Percentiles rank a stretch among this genome's conserved stretches.
Evolutionary conservation across 2,113 vertebrate genomes (phyloP).

Genomic region (Microtus richardsoni): DNA sequence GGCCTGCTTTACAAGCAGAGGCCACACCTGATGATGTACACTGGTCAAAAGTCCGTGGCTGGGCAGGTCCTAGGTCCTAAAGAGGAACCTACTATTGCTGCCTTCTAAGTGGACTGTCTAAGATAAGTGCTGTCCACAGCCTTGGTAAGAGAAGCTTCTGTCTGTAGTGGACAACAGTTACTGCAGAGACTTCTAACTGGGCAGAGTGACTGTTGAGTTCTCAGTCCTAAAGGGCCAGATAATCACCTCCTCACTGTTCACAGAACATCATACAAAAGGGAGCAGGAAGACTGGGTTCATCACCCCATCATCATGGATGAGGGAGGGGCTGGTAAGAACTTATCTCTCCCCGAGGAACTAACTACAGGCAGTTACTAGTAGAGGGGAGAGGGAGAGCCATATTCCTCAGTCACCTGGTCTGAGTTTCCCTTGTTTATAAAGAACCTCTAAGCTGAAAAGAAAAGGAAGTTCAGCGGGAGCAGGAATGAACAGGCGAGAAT

Average conservation of each 20-base stretch:
- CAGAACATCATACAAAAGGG: background rate
- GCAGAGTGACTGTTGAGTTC: background rate
- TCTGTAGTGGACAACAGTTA: background rate
- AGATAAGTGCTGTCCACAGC: background rate
- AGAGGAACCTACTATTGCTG: background rate
- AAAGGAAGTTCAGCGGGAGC: background rate
- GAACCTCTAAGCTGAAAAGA: background rate
- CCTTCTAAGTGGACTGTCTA: no score
- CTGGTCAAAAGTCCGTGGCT: background rate
- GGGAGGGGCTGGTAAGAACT: background rate
- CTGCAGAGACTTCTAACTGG: background rate
- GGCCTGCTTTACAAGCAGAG: background rate
- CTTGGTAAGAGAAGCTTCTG: background rate
- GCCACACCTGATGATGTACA: background rate
- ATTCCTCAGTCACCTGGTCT: background rate
- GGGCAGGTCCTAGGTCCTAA: background rate
- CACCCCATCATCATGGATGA: background rate
- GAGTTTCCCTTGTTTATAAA: background rate
- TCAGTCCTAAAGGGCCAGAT: background rate
- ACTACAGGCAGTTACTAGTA: background rate
- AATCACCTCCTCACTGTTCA: background rate
- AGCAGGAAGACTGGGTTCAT: background rate
- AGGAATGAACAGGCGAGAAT: background rate
- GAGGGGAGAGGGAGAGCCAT: background rate
- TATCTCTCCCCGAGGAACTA: background rate